These are phyloP conservation scores for Lithophane socia DNA, from an alignment of 2,888 invertebrate species.

Conservation along the genomic window DNA sequence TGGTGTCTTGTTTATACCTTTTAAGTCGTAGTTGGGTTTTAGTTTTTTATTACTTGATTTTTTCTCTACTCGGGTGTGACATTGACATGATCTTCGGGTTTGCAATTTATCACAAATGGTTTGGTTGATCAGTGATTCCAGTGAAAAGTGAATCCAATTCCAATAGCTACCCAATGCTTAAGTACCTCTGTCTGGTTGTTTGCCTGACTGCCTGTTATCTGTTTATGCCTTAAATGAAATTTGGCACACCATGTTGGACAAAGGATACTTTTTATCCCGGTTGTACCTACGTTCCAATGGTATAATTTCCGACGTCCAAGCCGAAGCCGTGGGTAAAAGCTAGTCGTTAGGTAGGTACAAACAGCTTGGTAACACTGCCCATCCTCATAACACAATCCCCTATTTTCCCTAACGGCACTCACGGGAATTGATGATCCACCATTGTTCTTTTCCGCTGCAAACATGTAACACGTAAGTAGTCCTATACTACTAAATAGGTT, in stretches of 20 bases:
- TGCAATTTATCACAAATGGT: background rate
- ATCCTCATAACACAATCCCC: slow-evolving; percentile 26
- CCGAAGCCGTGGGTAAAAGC: background rate
- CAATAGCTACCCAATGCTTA: background rate
- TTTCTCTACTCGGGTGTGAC: background rate
- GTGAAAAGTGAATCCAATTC: background rate
- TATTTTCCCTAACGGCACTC: slow-evolving; percentile 30
- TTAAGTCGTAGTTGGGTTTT: no score
- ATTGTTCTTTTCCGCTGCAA: slow-evolving; percentile 27
- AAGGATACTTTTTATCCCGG: background rate
- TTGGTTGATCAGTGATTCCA: slow-evolving; percentile 1
- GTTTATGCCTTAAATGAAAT: background rate
- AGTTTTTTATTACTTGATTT: no score
- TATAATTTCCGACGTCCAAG: background rate
- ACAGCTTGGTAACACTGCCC: background rate
- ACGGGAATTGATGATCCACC: slow-evolving; percentile 32
- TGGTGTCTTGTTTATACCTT: no score
- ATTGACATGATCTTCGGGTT: background rate
- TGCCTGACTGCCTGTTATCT: background rate
- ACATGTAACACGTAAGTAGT: background rate
- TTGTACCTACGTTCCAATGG: background rate
- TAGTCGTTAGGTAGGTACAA: background rate
- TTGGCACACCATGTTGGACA: background rate
- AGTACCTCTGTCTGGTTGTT: background rate
- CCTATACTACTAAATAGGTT: background rate